Percentiles rank a stretch among this genome's conserved stretches.
Conservation (phyloP, 2,797 vertebrate genomes). For the Scolopax rusticola region DNA sequence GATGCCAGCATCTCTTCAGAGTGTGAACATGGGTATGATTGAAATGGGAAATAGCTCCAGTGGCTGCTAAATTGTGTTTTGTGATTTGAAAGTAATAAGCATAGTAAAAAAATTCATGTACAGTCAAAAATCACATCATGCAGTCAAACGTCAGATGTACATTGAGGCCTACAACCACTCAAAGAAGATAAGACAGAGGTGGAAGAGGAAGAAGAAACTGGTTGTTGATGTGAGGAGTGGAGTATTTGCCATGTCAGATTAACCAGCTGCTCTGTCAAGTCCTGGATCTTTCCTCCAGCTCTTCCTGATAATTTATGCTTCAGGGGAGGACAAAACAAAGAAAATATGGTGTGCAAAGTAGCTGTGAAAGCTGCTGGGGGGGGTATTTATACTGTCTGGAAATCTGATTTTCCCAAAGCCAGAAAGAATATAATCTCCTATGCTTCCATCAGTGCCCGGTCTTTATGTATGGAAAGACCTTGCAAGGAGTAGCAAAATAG, state of each 20-base stretch:
- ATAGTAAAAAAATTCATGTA: not conserved
- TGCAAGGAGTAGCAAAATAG: not conserved
- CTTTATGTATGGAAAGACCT: not conserved
- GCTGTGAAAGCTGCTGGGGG: not conserved
- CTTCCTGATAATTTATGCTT: not conserved
- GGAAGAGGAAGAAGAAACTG: not conserved
- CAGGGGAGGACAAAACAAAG: not conserved
- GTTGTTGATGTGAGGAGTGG: not conserved
- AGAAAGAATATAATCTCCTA: not conserved
- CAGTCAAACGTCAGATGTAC: not conserved
- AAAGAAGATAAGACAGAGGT: not conserved
- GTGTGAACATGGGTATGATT: not conserved
- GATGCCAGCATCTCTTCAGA: not conserved
- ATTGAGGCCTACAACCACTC: not conserved
- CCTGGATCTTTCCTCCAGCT: not conserved
- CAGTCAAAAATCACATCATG: not conserved
- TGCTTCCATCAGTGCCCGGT: fast-evolving
- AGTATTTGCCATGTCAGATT: not conserved
- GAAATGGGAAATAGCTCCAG: not conserved
- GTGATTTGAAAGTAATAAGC: not conserved
- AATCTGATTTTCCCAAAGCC: not conserved
- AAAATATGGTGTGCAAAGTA: not conserved
- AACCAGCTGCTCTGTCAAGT: not conserved
- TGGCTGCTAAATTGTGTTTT: not conserved
- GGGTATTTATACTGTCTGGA: not conserved